Base-by-base conservation (phyloP, 1,140 invertebrate genomes). In the Phenacoccus solenopsis region DNA sequence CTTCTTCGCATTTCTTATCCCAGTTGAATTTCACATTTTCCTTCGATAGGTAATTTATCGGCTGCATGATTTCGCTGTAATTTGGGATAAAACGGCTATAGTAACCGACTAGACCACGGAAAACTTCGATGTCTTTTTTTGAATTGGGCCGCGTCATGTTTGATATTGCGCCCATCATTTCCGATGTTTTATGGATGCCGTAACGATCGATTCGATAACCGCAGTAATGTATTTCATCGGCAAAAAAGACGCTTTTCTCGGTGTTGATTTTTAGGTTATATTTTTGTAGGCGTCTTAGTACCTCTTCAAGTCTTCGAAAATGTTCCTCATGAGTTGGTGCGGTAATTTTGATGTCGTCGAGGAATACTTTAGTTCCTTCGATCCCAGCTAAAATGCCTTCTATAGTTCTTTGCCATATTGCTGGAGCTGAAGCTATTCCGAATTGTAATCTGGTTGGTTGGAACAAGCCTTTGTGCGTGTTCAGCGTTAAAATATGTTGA, bases 151-250 rank as follows among this genome's bases (percentile, higher is more conserved):
- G 35, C 0, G 76, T 74, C 70, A 75, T 75, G 21, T 78, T 68
- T 24, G 70, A 22, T 16, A 81, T 77, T 0, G 78, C 76, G 13
- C 67, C 28, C n/a, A 79, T 73, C 73, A 80, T 80, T 28, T 73
- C 70, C 10, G 27, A 9, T 35, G 49, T 64, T 28, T 70, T 70
- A 0, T 22, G 12, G 9, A 70, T n/a, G n/a, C 67, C 35, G 25
- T 1, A 10, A 1, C 32, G 24, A 35, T 35, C 30, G 10, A 71
- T 49, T 7, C 20, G 13, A 38, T 49, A 49, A 28, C 70, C 70
- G 1, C 67, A 56, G 28, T 56, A 71, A 2, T 25, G 0, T 32
- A 70, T 16, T 12, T 32, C 4, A 9, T 70, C 27, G 20, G 56
- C 30, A 13, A 70, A 35, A 32, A 67, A 64, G 1, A 22, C 28